phyloP scores from a whole-genome alignment of 1,140 invertebrate species.

The Dendrolimus kikuchii region DNA sequence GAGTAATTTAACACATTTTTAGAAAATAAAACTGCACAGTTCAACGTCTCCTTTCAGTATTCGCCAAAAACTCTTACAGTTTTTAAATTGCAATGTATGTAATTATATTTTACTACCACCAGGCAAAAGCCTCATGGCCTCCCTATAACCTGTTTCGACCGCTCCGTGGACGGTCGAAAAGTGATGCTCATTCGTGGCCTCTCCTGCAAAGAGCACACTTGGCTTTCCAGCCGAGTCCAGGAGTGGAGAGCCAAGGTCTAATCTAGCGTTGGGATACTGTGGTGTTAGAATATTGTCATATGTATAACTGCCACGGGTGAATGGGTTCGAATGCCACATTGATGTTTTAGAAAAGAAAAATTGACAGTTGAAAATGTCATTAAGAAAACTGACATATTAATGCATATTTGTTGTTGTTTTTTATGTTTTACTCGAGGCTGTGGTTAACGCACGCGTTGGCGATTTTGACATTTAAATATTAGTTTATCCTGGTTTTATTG shows the following conservation, averaged over 20 bases:
- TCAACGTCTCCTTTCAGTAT: too few relatives aligned
- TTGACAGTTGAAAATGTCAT: too few relatives aligned
- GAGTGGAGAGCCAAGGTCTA: constrained; percentile 14
- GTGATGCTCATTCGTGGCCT: constrained; percentile 74
- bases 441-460: too few relatives aligned
- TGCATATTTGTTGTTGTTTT: too few relatives aligned
- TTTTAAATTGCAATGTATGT: not conserved
- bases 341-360: constrained; percentile 7
- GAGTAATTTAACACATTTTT: too few relatives aligned
- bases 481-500: too few relatives aligned
- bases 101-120: constrained; percentile 1
- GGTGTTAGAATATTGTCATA: constrained; percentile 16
- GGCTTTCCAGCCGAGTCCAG: constrained; percentile 15
- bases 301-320: constrained; percentile 24
- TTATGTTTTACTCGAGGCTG: too few relatives aligned
- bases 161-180: constrained; percentile 85
- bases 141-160: constrained; percentile 80
- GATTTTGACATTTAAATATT: too few relatives aligned
- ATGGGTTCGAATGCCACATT: constrained; percentile 24
- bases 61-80: too few relatives aligned
- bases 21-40: too few relatives aligned
- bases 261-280: constrained; percentile 12
- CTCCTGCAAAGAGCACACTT: constrained; percentile 26
- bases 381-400: too few relatives aligned
- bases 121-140: constrained; percentile 73